Conservation (phyloP, 2,113 vertebrate genomes). For the Tragelaphus buxtoni region DNA sequence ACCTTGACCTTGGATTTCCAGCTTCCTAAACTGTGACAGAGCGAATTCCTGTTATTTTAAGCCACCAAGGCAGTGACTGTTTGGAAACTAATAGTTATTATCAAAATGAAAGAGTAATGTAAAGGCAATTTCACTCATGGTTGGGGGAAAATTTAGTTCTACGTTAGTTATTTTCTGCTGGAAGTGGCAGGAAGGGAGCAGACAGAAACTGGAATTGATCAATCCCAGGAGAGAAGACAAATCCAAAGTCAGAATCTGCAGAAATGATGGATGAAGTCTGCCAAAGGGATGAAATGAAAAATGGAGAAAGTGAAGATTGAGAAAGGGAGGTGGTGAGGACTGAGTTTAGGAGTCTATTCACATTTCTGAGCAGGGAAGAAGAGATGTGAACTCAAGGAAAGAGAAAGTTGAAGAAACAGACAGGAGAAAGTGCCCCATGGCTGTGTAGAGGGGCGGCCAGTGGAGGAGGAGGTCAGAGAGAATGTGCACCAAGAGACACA, state of each 20-base stretch:
- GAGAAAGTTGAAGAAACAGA: neutral
- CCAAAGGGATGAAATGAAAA: no score
- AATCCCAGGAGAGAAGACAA: neutral
- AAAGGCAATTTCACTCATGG: neutral
- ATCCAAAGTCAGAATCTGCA: neutral
- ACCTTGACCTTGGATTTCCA: neutral
- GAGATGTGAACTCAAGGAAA: neutral
- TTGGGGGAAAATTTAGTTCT: no score
- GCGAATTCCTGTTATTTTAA: neutral
- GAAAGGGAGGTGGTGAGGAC: neutral
- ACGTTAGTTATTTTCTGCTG: neutral
- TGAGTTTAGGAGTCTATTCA: neutral
- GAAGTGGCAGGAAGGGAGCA: neutral
- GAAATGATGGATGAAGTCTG: neutral
- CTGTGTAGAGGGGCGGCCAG: fast-evolving
- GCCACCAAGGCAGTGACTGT: neutral
- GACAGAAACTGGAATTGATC: neutral
- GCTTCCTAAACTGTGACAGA: neutral
- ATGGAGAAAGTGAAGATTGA: neutral
- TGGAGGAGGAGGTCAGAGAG: neutral
- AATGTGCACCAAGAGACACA: neutral
- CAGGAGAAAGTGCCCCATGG: neutral
- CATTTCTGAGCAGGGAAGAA: neutral
- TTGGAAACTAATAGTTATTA: neutral
- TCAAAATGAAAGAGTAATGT: neutral